Percentiles rank a stretch among this genome's conserved stretches.
Conservation (phyloP, 2,888 invertebrate genomes). For the Elmis aenea region DNA sequence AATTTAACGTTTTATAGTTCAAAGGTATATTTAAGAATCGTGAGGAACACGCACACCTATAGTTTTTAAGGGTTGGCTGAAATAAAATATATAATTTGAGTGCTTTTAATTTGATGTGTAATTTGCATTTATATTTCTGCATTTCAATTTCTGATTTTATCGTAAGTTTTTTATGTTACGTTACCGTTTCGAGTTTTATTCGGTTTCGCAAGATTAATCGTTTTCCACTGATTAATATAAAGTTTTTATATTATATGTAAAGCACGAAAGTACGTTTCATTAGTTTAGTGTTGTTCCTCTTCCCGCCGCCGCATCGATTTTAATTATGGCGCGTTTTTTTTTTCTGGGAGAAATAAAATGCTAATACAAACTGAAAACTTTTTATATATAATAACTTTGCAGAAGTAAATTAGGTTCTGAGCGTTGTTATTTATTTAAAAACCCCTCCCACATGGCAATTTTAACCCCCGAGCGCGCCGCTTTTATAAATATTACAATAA, state of each 20-base stretch:
- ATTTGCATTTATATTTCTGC: slow-evolving; percentile 9
- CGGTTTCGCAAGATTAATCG: no score
- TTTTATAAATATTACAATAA: slow-evolving; percentile 48
- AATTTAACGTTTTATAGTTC: no score
- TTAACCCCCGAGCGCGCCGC: slow-evolving; percentile 30
- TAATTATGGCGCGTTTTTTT: slow-evolving; percentile 2
- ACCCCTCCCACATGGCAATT: slow-evolving; percentile 18
- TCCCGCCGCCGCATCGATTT: not conserved
- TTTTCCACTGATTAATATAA: no score
- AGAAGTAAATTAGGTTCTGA: slow-evolving; percentile 36
- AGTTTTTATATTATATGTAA: not conserved
- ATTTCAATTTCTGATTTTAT: slow-evolving; percentile 20
- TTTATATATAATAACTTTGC: slow-evolving; percentile 38
- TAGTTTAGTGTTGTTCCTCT: not conserved
- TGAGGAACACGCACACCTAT: slow-evolving; percentile 5
- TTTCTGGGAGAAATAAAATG: slow-evolving; percentile 9
- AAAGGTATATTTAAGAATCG: no score
- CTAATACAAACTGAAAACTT: slow-evolving; percentile 27
- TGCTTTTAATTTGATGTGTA: not conserved
- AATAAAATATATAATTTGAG: not conserved
- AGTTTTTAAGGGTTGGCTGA: slow-evolving; percentile 2
- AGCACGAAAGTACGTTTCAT: not conserved
- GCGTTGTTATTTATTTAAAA: slow-evolving; percentile 38
- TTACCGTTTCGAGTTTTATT: not conserved
- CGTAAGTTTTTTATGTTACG: slow-evolving; percentile 6